Evolutionary conservation across 23 tunicate genomes (phyloP), one percentile per base, ranked within the genome.

Genomic region (Styela plicata): DNA sequence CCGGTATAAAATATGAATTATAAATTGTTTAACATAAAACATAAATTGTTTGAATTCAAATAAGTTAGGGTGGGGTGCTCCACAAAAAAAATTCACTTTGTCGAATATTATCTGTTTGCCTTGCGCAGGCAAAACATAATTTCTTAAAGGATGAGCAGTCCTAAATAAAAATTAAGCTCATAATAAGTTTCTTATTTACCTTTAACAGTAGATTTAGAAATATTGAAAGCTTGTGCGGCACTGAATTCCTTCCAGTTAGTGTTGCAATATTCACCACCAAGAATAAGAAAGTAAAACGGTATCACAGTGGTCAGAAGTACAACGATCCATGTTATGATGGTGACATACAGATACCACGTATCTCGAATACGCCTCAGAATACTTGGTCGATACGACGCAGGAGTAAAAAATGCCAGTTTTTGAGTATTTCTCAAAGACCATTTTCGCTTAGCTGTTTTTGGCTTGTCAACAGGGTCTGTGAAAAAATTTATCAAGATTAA

Each of bases 321-420:
- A 5, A 64, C 36, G 21, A 81, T 24, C 44, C 79, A 76, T 52
- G 90, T 86, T 20, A 85, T 81, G n/a, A 69, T 35, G 23, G 85
- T 85, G 1, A 86, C 88, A 63, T 90, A 84, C 27, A 90, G 74
- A 0, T 88, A 85, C 96, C 96, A 90, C 10, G 89, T 85, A 71
- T 90, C 96, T 34, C 89, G 83, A 33, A 90, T 90, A 24, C 96
- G 83, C 23, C 96, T 85, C 62, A 75, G 73, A 63, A 90, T 36
- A 76, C 96, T 90, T 18, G 96, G 96, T 19, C 96, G 67, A 65
- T 90, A 90, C 2, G 88, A 31, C 44, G 76, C 80, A 25, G 96
- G 89, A 21, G 96, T 81, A 53, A 90, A 85, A 3, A 81, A 69
- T 19, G 83, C 79, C 0, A 70, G 78, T 26, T 84, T 83, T 79